These are phyloP conservation scores for Trididemnum miniatum DNA, from an alignment of 23 tunicate genomes.

Conservation along the genomic window DNA sequence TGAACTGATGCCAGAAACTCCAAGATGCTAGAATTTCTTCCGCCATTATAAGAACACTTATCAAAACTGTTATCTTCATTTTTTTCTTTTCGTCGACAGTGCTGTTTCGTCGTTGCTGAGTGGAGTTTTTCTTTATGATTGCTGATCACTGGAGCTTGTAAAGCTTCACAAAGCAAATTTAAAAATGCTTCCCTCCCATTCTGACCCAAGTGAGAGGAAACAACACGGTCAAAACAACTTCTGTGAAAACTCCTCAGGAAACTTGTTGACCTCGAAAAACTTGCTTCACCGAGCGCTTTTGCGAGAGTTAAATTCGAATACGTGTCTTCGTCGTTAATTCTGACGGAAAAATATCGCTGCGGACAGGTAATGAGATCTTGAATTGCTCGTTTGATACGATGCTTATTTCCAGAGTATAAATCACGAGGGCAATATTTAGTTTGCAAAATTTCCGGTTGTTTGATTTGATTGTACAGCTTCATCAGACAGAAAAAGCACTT, in stretches of 20 bases:
- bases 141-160: constrained; percentile 2
- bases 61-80: not conserved
- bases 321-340: constrained; percentile 32
- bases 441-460: constrained; percentile 21
- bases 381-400: constrained; percentile 52
- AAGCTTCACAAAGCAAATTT: constrained; percentile 12
- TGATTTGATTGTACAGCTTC: constrained; percentile 14
- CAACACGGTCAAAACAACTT: constrained; percentile 13
- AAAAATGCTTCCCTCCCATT: constrained; percentile 34
- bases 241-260: not conserved
- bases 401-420: constrained; percentile 39
- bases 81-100: constrained; percentile 1
- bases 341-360: constrained; percentile 49
- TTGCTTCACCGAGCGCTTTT: not conserved
- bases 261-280: not conserved
- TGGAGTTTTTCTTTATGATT: not conserved
- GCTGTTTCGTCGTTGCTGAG: not conserved
- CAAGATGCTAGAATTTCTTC: constrained; percentile 20
- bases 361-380: constrained; percentile 52
- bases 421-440: constrained; percentile 66
- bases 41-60: no score
- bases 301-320: constrained; percentile 4
- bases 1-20: constrained; percentile 38
- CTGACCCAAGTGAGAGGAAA: constrained; percentile 27
- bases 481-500: constrained; percentile 39